Base-by-base conservation (phyloP, 1,140 invertebrate species). In the Caerostris extrusa region DNA sequence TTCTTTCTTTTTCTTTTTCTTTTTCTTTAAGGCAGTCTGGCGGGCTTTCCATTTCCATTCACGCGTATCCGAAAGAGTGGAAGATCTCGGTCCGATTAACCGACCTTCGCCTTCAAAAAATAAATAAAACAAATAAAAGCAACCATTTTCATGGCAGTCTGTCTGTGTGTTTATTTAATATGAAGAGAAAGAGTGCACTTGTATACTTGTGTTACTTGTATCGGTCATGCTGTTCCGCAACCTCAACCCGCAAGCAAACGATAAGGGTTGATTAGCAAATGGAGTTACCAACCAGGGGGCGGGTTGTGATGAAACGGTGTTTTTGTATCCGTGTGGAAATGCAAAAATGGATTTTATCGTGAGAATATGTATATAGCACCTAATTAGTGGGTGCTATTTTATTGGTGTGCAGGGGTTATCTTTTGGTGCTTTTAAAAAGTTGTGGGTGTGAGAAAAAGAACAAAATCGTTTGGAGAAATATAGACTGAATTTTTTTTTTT, bases 61-160 rank as follows among this genome's bases (percentile, higher is more conserved):
- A 77, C 71, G 71, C 71, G 34, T 53, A 77, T 77, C 71, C 10
- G 12, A 17, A n/a, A 64, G 71, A 53, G 50, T 77, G 71, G 5
- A 12, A 77, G 71, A 77, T 77, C 34, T 19, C 71, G 71, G 34
- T 50, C 34, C 71, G 71, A 77, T 77, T 77, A 77, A 77, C 71
- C 71, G 71, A 77, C 71, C 71, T 77, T 77, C 71, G 71, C 71
- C 71, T 77, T 77, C 34, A 77, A 77, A 77, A 71, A 77, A 12
- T 34, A 34, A 34, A 34, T 1, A 1, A 34, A 34, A 34, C 0
- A 34, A 34, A 34, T 1, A 34, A 34, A 34, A 34, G 71, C 71
- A 77, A 50, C 14, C 53, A 53, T 34, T 53, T 50, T n/a, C 14
- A 6, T 5, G 12, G 61, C 14, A 6, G 14, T 67, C 17, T 67